Evolutionary conservation across 2,797 vertebrate species (phyloP), one percentile per base, ranked within the genome.

Genomic region (Heteromormyrus szaboi): DNA sequence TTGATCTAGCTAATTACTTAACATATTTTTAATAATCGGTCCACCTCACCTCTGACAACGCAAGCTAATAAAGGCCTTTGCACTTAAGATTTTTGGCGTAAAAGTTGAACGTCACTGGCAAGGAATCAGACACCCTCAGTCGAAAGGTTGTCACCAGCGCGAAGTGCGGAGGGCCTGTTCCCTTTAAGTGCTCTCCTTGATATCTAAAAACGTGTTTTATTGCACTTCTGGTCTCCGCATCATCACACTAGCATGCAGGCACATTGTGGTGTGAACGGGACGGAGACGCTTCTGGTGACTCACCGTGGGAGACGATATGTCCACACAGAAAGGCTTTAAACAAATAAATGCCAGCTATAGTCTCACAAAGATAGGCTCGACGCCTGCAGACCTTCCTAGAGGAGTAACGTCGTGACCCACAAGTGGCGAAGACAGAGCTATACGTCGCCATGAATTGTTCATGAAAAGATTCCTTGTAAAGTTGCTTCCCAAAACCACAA

Each of bases 91-190:
- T 90, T 91, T 91, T 93, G 91, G 19, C 76, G 76, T 81, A 81
- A 93, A 92, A 90, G 90, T 90, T 93, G 92, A 93, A 92, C 91
- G 92, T 93, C 94, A 93, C 90, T 89, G 92, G 90, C 84, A 95
- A 93, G 96, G 95, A 95, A 95, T 94, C 95, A 94, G 92, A 91
- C 90, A 92, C 94, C 95, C 95, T 95, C 94, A 94, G 92, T 92
- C 94, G 92, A 93, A 93, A 94, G 44, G 3, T 14, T 85, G 81
- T 83, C 7, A 48, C 41, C 37, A 25, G 93, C 94, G 93, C 94
- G 95, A 95, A 94, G 94, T 91, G 93, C 93, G 90, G 93, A 92
- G 92, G 92, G 92, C 92, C 93, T 93, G 92, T 93, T 95, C 94
- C 91, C 93, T 93, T 94, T 92, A 90, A 91, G 92, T 94, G 93